Base-by-base conservation (phyloP, 2,797 vertebrate genomes). In the Cossypha caffra region DNA sequence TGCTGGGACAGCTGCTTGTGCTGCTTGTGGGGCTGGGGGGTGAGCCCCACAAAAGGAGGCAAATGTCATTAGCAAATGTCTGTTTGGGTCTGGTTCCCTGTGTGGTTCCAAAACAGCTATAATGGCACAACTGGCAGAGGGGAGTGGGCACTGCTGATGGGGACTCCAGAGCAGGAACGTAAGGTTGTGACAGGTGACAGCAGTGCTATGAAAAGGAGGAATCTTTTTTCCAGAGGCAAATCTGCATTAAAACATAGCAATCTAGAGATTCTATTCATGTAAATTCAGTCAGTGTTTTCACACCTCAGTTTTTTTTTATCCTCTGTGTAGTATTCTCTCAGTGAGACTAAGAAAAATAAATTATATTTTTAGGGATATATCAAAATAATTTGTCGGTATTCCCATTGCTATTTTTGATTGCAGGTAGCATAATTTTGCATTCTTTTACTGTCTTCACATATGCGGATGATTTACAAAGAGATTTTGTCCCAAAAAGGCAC, bases 401-500 rank as follows among this genome's bases (percentile, higher is more conserved):
- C 31, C 55, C 18, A 33, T 75, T 59, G 61, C 66, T 90, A 35
- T 51, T 64, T 86, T 88, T 95, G 73, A 90, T 82, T 86, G 25
- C 79, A 96, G 79, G 85, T 91, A 91, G 66, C 25, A 9, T 43
- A 58, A 74, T 77, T 73, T 91, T 25, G 37, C 77, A 40, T 54
- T 87, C 75, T 93, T 87, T 74, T 94, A 72, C 24, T 63, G 47
- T 87, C 29, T 93, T 86, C 50, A 40, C 48, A 16, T 43, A 26
- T 68, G 48, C 6, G 10, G 64, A 52, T 86, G 57, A 78, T 88
- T 95, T 93, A 77, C 45, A 86, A 68, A 86, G 79, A 59, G 13
- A 43, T 81, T 91, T 95, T 90, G 48, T 78, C 69, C 43, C 59
- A 54, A 83, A 86, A 94, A 93, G 11, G 54, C 85, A 88, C 52